Percentiles rank a stretch among this genome's conserved stretches.
Conservation (phyloP, 2,888 invertebrate species). For the Noctua comes region DNA sequence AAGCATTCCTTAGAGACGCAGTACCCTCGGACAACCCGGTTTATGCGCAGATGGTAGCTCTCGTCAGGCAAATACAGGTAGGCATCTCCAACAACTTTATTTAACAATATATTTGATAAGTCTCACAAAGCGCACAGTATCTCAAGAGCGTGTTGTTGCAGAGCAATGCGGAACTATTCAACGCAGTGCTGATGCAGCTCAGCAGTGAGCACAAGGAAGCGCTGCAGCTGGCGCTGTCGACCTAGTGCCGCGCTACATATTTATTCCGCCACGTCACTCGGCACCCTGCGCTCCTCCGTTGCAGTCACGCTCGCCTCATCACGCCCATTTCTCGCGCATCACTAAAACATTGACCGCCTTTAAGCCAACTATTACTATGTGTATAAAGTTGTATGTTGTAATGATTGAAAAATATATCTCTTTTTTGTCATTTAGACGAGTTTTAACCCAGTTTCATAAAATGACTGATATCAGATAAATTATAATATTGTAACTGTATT, state of each 20-base stretch:
- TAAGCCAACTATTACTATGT: constrained; percentile 66
- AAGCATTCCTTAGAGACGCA: constrained; percentile 96
- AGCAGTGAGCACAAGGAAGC: constrained; percentile 95
- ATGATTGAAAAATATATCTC: constrained; percentile 62
- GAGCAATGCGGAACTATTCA: constrained; percentile 94
- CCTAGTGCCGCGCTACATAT: constrained; percentile 72
- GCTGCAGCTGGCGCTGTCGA: constrained; percentile 93
- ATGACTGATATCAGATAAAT: constrained; percentile 75
- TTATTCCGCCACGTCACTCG: constrained; percentile 58
- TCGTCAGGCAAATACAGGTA: constrained; percentile 97
- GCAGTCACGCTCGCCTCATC: constrained; percentile 70
- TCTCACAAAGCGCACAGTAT: background rate
- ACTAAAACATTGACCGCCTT: constrained; percentile 68
- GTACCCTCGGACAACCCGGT: constrained; percentile 94
- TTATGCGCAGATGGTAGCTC: constrained; percentile 94
- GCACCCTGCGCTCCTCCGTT: constrained; percentile 68
- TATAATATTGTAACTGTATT: constrained; percentile 71
- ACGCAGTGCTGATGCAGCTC: constrained; percentile 94
- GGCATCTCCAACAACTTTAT: constrained; percentile 28
- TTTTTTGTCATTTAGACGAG: constrained; percentile 65
- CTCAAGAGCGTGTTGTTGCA: constrained; percentile 78
- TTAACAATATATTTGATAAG: background rate
- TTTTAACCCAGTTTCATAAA: constrained; percentile 64
- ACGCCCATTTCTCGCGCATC: constrained; percentile 61
- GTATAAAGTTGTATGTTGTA: constrained; percentile 63